Evolutionary conservation across 2,113 vertebrate genomes (phyloP), one percentile per base, ranked within the genome.

Genomic region (Chaetura pelagica): DNA sequence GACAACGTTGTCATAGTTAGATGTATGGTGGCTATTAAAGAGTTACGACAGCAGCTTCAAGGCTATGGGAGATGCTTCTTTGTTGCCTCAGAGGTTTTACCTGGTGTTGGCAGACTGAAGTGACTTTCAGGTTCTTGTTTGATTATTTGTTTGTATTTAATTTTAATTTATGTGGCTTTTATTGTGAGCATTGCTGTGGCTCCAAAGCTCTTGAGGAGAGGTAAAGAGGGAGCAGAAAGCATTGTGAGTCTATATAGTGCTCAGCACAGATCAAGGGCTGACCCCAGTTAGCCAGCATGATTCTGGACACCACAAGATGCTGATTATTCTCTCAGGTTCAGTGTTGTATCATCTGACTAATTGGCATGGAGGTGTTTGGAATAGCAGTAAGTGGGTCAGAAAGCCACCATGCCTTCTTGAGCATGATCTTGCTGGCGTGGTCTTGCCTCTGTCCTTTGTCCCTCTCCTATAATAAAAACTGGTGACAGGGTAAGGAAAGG

Each of bases 361-460:
- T 2, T 1, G 3, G 30, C 0, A 3, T 16, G 35, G 30, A 26
- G 22, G 51, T 27, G 23, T 20, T 22, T n/a, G 51, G n/a, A 61
- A 32, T 15, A 64, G 57, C 1, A 3, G 17, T 40, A 32, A 32
- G 42, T 26, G 30, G 49, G 23, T 46, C 15, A 40, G 49, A 42
- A n/a, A 55, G 48, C 10, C 27, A 22, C 34, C 3, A 0, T 62
- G 32, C 32, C 35, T 73, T 61, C 54, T 38, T 1, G 0, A 78
- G 48, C 48, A 2, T 17, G 40, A 10, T 73, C 15, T 54, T 67
- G 48, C 38, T 49, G 8, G 63, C 40, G 48, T 72, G 22, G 34
- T 42, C 16, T 66, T 64, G 35, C n/a, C 48, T 23, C 21, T 62
- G 22, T 35, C n/a, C n/a, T 58, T 64, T 44, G 21, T 30, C n/a